Percentiles rank a stretch among this genome's conserved stretches.
These are phyloP conservation scores for Microtus richardsoni DNA, from an alignment of 2,113 vertebrate species.

Conservation along the genomic window DNA sequence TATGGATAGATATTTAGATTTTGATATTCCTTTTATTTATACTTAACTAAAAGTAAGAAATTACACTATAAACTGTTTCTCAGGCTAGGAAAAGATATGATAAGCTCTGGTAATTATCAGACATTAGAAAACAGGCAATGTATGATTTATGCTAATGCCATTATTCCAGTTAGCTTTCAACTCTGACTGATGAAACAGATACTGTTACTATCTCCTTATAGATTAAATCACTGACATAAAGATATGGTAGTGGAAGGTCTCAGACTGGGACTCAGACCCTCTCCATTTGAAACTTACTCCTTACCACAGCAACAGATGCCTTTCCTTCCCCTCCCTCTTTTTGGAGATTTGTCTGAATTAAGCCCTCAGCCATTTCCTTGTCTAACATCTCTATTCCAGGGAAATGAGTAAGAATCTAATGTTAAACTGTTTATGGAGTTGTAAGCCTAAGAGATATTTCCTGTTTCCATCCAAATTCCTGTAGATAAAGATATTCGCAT, in stretches of 20 bases:
- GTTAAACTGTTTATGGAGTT: not conserved
- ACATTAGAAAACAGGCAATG: not conserved
- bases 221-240: not conserved
- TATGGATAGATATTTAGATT: not conserved
- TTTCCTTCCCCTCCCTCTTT: not conserved
- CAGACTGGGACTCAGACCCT: not conserved
- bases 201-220: not conserved
- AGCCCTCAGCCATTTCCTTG: not conserved
- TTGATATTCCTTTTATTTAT: not conserved
- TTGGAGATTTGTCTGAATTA: not conserved
- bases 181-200: not conserved
- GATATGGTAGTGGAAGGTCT: not conserved
- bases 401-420: conserved; percentile 7
- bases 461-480: not conserved
- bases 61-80: not conserved
- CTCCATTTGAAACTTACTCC: not conserved
- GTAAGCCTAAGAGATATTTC: not conserved
- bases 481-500: not conserved
- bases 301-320: not conserved
- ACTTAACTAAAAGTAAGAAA: not conserved
- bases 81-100: not conserved
- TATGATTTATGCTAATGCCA: not conserved
- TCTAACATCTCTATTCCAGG: not conserved
- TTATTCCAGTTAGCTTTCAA: not conserved
- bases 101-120: not conserved